Evolutionary conservation across 2,888 invertebrate species (phyloP).

Genomic region (Timandra comae): DNA sequence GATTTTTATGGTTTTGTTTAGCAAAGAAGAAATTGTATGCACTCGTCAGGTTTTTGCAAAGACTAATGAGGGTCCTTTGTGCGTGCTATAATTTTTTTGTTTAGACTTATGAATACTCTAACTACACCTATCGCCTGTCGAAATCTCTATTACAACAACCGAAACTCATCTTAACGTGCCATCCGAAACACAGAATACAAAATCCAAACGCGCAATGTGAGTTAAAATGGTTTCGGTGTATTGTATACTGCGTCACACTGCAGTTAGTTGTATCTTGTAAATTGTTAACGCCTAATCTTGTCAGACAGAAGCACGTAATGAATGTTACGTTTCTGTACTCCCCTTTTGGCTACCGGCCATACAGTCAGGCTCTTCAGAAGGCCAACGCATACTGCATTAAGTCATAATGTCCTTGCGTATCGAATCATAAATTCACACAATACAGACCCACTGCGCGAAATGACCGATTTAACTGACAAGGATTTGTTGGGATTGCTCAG

Average conservation of each 20-base stretch:
- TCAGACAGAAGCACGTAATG: conserved; percentile 32
- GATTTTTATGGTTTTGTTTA: too few species aligned
- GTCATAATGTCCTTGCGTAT: conserved; percentile 16
- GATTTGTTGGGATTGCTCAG: conserved; percentile 17
- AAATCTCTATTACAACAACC: not conserved
- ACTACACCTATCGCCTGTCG: not conserved
- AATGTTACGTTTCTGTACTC: conserved; percentile 24
- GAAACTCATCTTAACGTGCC: not conserved
- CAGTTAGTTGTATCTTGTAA: conserved; percentile 4
- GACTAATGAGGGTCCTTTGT: too few species aligned
- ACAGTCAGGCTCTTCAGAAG: conserved; percentile 26
- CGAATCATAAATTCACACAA: conserved; percentile 27
- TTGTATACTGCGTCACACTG: not conserved
- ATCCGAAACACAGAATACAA: not conserved
- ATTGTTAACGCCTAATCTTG: conserved; percentile 29
- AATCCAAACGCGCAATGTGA: too few species aligned
- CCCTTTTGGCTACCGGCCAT: conserved; percentile 39
- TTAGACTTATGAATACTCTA: too few species aligned
- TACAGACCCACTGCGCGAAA: conserved; percentile 14
- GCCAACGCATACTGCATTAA: conserved; percentile 20
- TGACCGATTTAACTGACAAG: not conserved
- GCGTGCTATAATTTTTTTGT: too few species aligned
- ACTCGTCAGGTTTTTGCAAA: too few species aligned
- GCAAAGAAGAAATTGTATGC: too few species aligned
- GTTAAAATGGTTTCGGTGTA: too few species aligned